Base-by-base conservation (phyloP, 2,797 vertebrate species). In the Platyrinchus mystaceus region DNA sequence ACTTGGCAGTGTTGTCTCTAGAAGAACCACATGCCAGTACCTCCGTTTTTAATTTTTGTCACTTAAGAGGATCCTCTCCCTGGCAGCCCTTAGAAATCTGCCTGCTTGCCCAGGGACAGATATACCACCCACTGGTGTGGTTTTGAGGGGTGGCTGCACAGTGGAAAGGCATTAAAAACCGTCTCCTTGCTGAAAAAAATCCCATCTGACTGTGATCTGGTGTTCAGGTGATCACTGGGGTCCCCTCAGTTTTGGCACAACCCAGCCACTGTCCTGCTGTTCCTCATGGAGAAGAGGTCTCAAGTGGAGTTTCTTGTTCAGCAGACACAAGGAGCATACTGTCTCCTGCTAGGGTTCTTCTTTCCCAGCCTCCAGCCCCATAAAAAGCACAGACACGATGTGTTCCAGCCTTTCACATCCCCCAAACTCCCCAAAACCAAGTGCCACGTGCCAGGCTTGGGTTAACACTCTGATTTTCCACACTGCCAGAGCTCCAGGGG, bases 311-410 rank as follows among this genome's bases (percentile, higher is more conserved):
- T 86, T 30, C 23, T 63, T 43, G 27, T 6, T 30, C 37, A 63
- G 64, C 9, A 64, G 39, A 34, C 0, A 0, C 20, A 44, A 22
- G n/a, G 32, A 75, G 11, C 3, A 24, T 32, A 14, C 32, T 44
- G 23, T 43, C 44, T 64, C 37, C 63, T n/a, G 8, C 36, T 34
- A 36, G 32, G 30, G 7, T 49, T 85, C 11, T 2, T 14, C 76
- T 36, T 71, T 47, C 28, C 70, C 63, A 49, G 6, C 7, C 23
- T 39, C 22, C 50, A 34, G 6, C 11, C n/a, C 30, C 28, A 7
- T 3, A 9, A 55, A 70, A 53, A 47, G 14, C 8, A 7, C 0
- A 13, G 30, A 10, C 19, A 16, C 1, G 0, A 8, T 9, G 1
- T 7, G 7, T 18, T 34, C 36, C n/a, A n/a, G 41, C 37, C 37